Evolutionary conservation across 2,888 invertebrate genomes (phyloP), one percentile per base, ranked within the genome.

Genomic region (Brachyptera putata): DNA sequence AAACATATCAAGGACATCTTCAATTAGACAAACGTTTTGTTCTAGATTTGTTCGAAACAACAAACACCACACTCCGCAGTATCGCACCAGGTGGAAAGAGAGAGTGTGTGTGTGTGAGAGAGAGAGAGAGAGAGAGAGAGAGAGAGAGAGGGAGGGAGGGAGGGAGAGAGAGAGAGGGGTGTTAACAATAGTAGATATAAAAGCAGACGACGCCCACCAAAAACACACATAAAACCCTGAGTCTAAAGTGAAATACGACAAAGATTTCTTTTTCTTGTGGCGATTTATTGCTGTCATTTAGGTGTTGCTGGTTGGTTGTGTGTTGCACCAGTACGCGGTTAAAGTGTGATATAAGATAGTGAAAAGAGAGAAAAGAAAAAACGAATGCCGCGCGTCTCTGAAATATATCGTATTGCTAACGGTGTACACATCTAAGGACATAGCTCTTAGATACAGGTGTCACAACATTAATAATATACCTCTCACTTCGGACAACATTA

Each of bases 401-500:
- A 24, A 53, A 26, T 53, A 36, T 53, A 34, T 34, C 22, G 13
- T 53, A 21, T 21, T 16, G 13, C 22, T 13, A 22, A 22, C 18
- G 13, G 22, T 11, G 18, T 21, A 18, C 46, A 36, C 53, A 34
- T 53, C 53, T 34, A 36, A n/a, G 53, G 53, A 36, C 53, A 34
- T 53, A 36, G 21, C 34, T 53, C 53, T 34, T 53, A 16, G 22
- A n/a, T n/a, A n/a, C n/a, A 36, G 22, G 53, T 53, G 53, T 53
- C 53, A 34, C 53, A 34, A 36, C 53, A 53, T 53, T 53, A 50
- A 50, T 50, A 50, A n/a, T n/a, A n/a, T n/a, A n/a, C n/a, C n/a
- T n/a, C n/a, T n/a, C 49, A 50, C 49, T 50, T 24, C 25, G 53
- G 34, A 53, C 53, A 53, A 53, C 36, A 18, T 53, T 53, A 53